Conservation (phyloP, 2,113 vertebrate species). For the Rhea americana region DNA sequence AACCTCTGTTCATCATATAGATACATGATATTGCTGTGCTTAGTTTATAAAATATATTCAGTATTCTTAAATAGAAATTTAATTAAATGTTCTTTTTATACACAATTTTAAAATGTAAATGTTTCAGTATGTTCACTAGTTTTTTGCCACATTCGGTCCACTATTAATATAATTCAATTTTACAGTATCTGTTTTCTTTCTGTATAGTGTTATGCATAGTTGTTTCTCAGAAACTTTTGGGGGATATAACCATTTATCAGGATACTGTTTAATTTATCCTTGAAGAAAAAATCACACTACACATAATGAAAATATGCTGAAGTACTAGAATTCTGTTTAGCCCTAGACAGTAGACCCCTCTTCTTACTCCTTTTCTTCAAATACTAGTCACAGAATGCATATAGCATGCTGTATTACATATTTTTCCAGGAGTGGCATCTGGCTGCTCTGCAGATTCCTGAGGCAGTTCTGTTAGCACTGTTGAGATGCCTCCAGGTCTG, state of each 20-base stretch:
- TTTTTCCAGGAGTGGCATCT: conserved; percentile 54
- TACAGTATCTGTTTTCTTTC: not conserved
- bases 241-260: rapidly evolving
- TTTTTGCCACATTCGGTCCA: not conserved
- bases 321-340: not conserved
- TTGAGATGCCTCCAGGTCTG: not conserved
- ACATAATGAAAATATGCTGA: not conserved
- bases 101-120: not conserved
- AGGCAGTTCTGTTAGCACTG: conserved; percentile 10
- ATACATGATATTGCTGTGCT: not conserved
- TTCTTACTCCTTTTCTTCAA: not conserved
- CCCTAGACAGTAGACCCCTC: not conserved
- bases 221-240: not conserved
- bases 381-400: not conserved
- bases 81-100: not conserved
- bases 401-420: not conserved
- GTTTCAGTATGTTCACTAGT: not conserved
- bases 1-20: not conserved
- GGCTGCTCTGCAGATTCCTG: conserved; percentile 29
- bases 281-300: not conserved
- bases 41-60: not conserved
- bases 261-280: not conserved
- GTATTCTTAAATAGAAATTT: not conserved
- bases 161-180: not conserved
- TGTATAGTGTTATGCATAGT: not conserved